Conservation (phyloP, 2,113 vertebrate species). For the Nestor notabilis region DNA sequence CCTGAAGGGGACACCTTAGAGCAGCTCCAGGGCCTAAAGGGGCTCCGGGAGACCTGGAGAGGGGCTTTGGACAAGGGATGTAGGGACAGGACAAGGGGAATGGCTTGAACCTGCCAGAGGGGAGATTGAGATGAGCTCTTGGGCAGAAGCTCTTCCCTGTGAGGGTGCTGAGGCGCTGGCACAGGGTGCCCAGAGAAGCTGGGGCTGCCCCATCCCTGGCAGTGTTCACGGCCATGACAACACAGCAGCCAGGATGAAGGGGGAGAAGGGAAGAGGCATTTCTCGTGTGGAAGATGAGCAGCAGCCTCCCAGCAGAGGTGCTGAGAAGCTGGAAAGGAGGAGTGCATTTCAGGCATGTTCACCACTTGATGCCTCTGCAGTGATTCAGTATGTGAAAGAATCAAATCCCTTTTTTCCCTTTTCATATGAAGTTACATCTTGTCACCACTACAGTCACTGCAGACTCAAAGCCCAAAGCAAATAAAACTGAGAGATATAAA, state of each 20-base stretch:
- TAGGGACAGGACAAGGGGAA: too few species aligned
- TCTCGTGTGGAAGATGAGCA: neutral
- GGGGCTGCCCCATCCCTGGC: neutral
- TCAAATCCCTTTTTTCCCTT: neutral
- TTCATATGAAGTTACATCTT: neutral
- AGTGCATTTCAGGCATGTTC: neutral
- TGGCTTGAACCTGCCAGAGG: too few species aligned
- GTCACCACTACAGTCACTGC: neutral
- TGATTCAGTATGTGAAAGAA: neutral
- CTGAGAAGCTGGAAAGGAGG: neutral
- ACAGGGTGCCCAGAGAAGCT: neutral
- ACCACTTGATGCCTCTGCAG: fast-evolving
- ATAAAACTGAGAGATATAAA: neutral
- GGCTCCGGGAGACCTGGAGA: too few species aligned
- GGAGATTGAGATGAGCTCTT: too few species aligned
- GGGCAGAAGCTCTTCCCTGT: neutral
- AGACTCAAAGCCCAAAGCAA: neutral
- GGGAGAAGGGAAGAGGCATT: neutral
- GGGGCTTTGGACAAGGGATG: too few species aligned
- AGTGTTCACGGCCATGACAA: neutral
- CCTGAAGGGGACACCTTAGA: too few species aligned
- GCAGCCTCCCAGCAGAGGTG: neutral
- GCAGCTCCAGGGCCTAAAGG: too few species aligned
- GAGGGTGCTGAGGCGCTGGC: neutral
- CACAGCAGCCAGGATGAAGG: neutral